Evolutionary conservation across 2,113 vertebrate species (phyloP), one percentile per base, ranked within the genome.

Genomic region (Pardalotus punctatus): DNA sequence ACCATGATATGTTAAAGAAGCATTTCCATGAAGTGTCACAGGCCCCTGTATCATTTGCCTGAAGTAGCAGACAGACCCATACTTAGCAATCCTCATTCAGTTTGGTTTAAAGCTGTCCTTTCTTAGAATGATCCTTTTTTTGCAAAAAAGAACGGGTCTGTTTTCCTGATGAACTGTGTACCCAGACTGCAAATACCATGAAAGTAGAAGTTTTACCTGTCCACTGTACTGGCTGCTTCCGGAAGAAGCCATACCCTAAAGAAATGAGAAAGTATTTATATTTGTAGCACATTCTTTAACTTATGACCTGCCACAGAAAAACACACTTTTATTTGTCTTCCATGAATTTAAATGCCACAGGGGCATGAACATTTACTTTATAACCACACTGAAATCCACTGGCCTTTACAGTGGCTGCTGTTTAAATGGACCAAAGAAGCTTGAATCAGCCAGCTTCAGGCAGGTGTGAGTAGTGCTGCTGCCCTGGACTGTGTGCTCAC

Each of bases 181-280:
- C 17, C 27, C 54, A 65, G 85, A 40, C 33, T 72, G 7, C 31
- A 81, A 80, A 25, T 54, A 73, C 11, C 31, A 50, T 5, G 35
- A 60, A 81, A 90, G 18, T 3, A 69, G 24, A 64, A 29, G 17
- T 33, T 90, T 94, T 90, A 93, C 91, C 86, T 92, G 90, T 83
- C 93, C 72, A 31, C 80, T 31, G 43, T 83, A 90, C 51, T 92
- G 80, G 24, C 72, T 93, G 60, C 76, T 95, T 94, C 80, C 88
- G 2, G 17, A 62, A 20, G 60, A 86, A 88, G 45, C 18, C 16
- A 38, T 5, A 73, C 88, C 64, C 93, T 92, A 67, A 86, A 92
- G 43, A 74, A 84, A 86, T 36, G 18, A 84, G 66, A 93, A 94
- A 86, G 22, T 20, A 83, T 78, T 80, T 57, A 2, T 47, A 66